Conservation (phyloP, 2,888 invertebrate species). For the Sylvicola cinctus region DNA sequence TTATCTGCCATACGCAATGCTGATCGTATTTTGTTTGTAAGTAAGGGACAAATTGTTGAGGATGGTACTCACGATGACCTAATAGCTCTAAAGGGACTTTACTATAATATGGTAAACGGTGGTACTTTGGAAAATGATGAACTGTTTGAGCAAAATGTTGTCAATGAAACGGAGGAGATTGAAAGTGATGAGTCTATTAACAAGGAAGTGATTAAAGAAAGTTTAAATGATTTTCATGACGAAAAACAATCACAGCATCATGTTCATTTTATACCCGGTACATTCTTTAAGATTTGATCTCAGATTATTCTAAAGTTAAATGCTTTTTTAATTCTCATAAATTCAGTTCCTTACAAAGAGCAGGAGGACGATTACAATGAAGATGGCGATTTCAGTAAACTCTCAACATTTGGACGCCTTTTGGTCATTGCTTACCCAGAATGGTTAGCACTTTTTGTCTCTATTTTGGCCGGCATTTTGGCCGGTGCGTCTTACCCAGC, state of each 20-base stretch:
- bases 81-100: constrained; percentile 38
- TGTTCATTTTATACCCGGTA: constrained; percentile 3
- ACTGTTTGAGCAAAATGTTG: constrained; percentile 1
- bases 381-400: constrained; percentile 13
- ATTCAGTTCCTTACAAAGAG: not conserved
- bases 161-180: not conserved
- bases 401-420: constrained; percentile 29
- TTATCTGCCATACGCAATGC: constrained; percentile 50
- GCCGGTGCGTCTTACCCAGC: constrained; percentile 54
- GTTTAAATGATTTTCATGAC: too few relatives aligned
- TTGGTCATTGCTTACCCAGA: constrained; percentile 44
- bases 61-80: constrained; percentile 55
- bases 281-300: too few relatives aligned
- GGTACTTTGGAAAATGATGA: constrained; percentile 12
- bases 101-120: constrained; percentile 41
- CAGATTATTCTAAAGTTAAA: not conserved
- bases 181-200: not conserved
- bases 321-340: not conserved
- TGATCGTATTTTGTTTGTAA: constrained; percentile 45
- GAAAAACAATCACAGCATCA: constrained; percentile 16
- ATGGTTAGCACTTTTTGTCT: constrained; percentile 40
- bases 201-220: too few relatives aligned
- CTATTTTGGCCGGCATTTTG: constrained; percentile 38
- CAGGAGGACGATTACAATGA: constrained; percentile 18
- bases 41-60: constrained; percentile 50